Base-by-base conservation (phyloP, 2,888 invertebrate species). In the Drosophila vallismaia region DNA sequence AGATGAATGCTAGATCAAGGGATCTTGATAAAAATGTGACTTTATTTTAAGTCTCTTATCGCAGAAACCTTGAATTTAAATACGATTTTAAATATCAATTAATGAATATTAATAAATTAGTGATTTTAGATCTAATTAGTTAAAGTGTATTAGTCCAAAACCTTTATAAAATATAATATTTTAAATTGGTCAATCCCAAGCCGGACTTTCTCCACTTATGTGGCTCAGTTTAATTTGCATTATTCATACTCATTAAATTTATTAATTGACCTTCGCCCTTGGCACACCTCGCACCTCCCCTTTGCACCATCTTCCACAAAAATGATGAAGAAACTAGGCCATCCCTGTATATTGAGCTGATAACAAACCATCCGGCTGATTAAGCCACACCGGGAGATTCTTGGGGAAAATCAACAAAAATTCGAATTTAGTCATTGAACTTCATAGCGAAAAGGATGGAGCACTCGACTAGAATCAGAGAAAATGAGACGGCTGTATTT, bases 401-500 rank as follows among this genome's bases (percentile, higher is more conserved):
- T 57, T 24, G 48, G 71, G 50, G 50, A 51, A 36, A 49, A 50
- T 50, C 62, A 67, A 67, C 64, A 60, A 68, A 54, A 55, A 5
- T 77, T 70, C 50, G 59, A 79, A 70, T 82, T 76, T 86, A 78
- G 80, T 82, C 85, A 85, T 77, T 86, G 77, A 85, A 85, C 87
- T 74, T 85, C 74, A 64, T 63, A 82, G 62, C 72, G 56, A 45
- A 51, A 49, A 60, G 54, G 70, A 52, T 40, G 12, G 53, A 58
- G 66, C 50, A 59, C n/a, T 36, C 45, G 1, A 51, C n/a, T 4
- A 19, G 29, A 2, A 45, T 2, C 19, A 40, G 56, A 28, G 58
- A 36, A 14, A 46, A 28, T 12, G 33, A 33, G 62, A 49, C 44
- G 6, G 45, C n/a, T 26, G n/a, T 40, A 58, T 14, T 31, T 42